phyloP scores from a whole-genome alignment of 2,888 invertebrate genomes.

The Drosophila birchii region DNA sequence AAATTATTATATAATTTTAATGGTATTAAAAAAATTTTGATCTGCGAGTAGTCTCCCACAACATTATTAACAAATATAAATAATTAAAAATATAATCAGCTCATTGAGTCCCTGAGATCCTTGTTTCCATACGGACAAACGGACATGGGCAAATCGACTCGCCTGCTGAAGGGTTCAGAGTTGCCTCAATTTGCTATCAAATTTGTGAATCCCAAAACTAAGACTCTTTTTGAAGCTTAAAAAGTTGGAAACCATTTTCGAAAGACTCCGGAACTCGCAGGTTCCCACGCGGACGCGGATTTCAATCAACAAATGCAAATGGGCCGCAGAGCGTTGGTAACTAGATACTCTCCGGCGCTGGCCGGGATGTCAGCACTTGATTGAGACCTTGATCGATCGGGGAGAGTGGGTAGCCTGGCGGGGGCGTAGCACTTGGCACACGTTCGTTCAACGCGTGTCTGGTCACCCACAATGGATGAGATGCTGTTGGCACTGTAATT shows the following conservation, averaged over 20 bases:
- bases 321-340: slow-evolving; percentile 54
- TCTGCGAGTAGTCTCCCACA: no score
- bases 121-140: neutral
- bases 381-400: slow-evolving; percentile 54
- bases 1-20: no score
- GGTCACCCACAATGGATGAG: slow-evolving; percentile 49
- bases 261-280: slow-evolving; percentile 7
- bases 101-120: neutral
- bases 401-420: neutral
- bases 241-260: slow-evolving; percentile 13
- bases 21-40: no score
- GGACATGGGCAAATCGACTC: no score
- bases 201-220: no score
- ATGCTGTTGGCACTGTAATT: slow-evolving; percentile 75
- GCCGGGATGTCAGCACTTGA: slow-evolving; percentile 75
- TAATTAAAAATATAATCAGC: neutral
- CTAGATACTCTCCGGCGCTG: slow-evolving; percentile 59
- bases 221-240: neutral
- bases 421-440: slow-evolving; percentile 16
- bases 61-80: no score
- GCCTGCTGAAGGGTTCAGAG: neutral
- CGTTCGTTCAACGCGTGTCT: slow-evolving; percentile 46
- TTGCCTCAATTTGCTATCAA: no score
- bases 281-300: slow-evolving; percentile 44
- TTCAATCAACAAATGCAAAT: slow-evolving; percentile 78